Base-by-base conservation (phyloP, 2,113 vertebrate species). In the Galeopterus variegatus region DNA sequence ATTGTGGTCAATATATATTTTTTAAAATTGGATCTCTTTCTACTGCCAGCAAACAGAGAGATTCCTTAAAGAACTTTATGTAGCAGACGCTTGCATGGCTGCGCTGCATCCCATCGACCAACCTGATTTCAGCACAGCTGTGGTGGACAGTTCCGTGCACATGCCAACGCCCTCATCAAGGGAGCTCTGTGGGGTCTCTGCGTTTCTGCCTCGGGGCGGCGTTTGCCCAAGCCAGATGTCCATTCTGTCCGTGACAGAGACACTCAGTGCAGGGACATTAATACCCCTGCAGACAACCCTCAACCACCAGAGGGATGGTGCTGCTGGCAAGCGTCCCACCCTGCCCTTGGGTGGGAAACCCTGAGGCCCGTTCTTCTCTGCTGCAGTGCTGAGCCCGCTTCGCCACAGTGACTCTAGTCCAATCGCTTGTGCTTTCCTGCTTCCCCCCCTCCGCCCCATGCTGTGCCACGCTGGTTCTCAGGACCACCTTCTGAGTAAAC, bases 91-190 rank as follows among this genome's bases (percentile, higher is more conserved):
- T 10, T 12, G 67, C 9, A 1, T 0, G 48, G 2, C 48, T 0
- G 17, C 10, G 9, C 14, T 8, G 1, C 11, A 3, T 14, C 31
- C 26, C 11, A 1, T 1, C 0, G n/a, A 58, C 36, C 65, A 17
- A n/a, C 11, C 60, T 1, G 17, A 23, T 54, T 96, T 97, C 97
- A 97, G 96, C 97, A 97, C 96, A 23, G 64, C 79, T 0, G 75
- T 0, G 26, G 73, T 60, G 96, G 96, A 97, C 96, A 97, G 96
- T 82, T 93, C 97, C 96, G 48, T 0, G 0, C 48, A 3, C 8
- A 0, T 0, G 0, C 1, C 15, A 0, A 0, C 5, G 8, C 28
- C 76, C 64, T 0, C 36, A 3, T 7, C 23, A 1, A 48, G 28
- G 26, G 0, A 8, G 13, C 23, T 2, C 1, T 11, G 26, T 6